These are phyloP conservation scores for Mallotus villosus DNA, from an alignment of 2,797 vertebrate species.

Conservation along the genomic window DNA sequence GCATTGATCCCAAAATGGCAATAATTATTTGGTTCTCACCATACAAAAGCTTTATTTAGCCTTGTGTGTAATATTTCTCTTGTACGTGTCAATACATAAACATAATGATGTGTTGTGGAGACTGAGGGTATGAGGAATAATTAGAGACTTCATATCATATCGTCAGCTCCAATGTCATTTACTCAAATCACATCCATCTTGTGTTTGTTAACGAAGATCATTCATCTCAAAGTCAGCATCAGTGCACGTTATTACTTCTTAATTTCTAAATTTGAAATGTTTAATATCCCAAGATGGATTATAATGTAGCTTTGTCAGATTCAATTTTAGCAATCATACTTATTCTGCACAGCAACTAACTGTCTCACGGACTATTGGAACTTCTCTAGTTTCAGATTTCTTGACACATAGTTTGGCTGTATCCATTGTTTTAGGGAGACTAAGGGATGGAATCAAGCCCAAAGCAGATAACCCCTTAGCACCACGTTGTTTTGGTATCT, in stretches of 20 bases:
- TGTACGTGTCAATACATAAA: neutral
- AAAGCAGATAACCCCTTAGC: neutral
- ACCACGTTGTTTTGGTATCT: too few species aligned
- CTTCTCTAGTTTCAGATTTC: neutral
- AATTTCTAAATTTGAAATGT: slow-evolving; percentile 80
- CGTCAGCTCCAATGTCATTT: slow-evolving; percentile 62
- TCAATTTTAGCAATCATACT: slow-evolving; percentile 77
- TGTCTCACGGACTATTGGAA: slow-evolving; percentile 60
- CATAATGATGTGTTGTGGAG: neutral
- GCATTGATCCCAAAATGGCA: neutral
- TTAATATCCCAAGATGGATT: slow-evolving; percentile 84
- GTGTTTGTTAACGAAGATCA: slow-evolving; percentile 70
- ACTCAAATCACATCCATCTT: slow-evolving; percentile 59
- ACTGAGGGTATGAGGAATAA: slow-evolving; percentile 44
- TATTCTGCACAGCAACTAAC: slow-evolving; percentile 73
- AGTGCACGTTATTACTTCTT: slow-evolving; percentile 76
- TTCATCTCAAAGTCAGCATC: slow-evolving; percentile 76
- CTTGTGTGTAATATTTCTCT: neutral
- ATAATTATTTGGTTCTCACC: neutral
- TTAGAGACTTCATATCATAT: slow-evolving; percentile 58
- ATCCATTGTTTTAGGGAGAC: slow-evolving; percentile 13
- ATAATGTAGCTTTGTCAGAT: slow-evolving; percentile 81
- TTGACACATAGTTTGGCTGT: too few species aligned
- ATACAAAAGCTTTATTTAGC: neutral
- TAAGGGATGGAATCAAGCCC: too few species aligned